These are phyloP conservation scores for Chaetops frenatus DNA, from an alignment of 2,113 vertebrate genomes.

Conservation along the genomic window DNA sequence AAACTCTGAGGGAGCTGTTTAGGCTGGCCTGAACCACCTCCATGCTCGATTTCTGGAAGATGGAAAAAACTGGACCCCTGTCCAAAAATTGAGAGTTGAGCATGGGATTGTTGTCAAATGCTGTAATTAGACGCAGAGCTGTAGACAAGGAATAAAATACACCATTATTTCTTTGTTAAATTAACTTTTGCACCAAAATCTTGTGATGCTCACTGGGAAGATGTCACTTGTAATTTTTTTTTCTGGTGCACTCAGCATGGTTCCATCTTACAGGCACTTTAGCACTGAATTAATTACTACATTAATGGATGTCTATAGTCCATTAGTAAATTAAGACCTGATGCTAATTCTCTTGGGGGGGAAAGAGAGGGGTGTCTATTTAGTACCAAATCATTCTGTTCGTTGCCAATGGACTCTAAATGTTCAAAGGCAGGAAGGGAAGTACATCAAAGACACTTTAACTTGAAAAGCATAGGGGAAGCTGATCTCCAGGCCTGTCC, in stretches of 20 bases:
- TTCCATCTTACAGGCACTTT: constrained; percentile 20
- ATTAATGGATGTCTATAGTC: constrained; percentile 47
- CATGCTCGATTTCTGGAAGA: not conserved
- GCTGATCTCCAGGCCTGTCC: not conserved
- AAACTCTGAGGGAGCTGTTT: not conserved
- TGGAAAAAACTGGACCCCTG: not conserved
- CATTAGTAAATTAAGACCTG: constrained; percentile 58
- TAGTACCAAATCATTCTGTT: not conserved
- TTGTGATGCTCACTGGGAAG: not conserved
- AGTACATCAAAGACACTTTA: constrained; percentile 13
- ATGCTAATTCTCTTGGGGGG: constrained; percentile 32
- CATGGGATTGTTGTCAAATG: not conserved
- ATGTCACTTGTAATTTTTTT: constrained; percentile 10
- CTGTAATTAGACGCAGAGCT: not conserved
- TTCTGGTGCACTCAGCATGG: not conserved
- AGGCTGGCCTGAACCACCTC: not conserved
- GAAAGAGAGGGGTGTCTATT: not conserved
- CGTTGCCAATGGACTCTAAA: not conserved
- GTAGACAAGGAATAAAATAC: not conserved
- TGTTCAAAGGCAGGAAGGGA: constrained; percentile 34
- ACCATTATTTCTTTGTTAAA: not conserved
- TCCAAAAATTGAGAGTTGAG: not conserved
- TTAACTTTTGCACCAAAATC: not conserved
- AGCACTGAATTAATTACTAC: constrained; percentile 58
- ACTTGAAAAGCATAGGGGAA: not conserved